Percentiles rank a stretch among this genome's conserved stretches.
These are phyloP conservation scores for Serrognathus titanus DNA, from an alignment of 2,888 invertebrate species.

Conservation along the genomic window DNA sequence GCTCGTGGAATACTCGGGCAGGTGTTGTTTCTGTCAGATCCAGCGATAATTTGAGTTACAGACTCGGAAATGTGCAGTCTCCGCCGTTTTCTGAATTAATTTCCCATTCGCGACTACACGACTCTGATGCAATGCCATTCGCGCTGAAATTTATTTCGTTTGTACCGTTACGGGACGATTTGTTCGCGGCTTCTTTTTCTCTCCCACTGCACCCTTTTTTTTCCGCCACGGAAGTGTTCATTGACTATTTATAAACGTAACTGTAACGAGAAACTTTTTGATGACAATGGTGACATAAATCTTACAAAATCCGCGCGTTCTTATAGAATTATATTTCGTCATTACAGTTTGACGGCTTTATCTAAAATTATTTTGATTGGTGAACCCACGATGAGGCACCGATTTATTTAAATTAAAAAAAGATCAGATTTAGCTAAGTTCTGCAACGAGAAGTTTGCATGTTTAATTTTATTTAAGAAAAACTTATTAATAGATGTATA, in stretches of 20 bases:
- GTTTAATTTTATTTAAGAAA: no score
- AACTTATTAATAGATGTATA: no score
- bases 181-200: not conserved
- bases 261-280: not conserved
- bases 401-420: no score
- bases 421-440: no score
- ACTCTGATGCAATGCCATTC: conserved; percentile 28
- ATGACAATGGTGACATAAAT: not conserved
- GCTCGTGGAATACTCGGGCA: conserved; percentile 31
- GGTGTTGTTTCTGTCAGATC: conserved; percentile 47
- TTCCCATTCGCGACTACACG: conserved; percentile 40
- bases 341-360: no score
- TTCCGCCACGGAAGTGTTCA: not conserved
- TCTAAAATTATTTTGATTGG: no score
- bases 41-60: conserved; percentile 47
- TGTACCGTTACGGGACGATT: conserved; percentile 6
- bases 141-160: conserved; percentile 12
- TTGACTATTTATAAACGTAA: not conserved
- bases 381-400: no score
- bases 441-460: no score
- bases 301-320: not conserved
- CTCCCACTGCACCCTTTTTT: not conserved
- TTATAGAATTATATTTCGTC: no score
- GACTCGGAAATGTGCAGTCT: conserved; percentile 44
- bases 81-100: conserved; percentile 46